Conservation (phyloP, 1,140 invertebrate genomes). For the Antheraea pernyi region DNA sequence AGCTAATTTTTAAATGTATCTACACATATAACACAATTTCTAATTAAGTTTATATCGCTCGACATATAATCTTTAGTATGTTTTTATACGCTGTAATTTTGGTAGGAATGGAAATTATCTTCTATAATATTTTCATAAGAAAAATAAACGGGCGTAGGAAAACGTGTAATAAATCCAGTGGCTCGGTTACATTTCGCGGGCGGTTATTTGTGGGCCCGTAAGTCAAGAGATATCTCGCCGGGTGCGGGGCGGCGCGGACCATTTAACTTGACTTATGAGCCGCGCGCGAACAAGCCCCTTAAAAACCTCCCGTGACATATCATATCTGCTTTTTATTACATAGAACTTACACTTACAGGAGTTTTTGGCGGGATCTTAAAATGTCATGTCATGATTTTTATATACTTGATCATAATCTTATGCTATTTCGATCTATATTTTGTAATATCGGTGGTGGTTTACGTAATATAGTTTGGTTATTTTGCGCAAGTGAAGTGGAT, state of each 20-base stretch:
- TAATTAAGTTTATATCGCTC: too few species aligned
- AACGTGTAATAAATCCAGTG: conserved; percentile 1
- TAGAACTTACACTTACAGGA: too few species aligned
- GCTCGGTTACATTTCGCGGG: conserved; percentile 4
- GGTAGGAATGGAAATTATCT: neutral
- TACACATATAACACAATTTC: too few species aligned
- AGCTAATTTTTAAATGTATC: too few species aligned
- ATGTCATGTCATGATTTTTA: too few species aligned
- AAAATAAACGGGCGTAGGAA: neutral
- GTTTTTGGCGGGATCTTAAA: too few species aligned
- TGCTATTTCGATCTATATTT: too few species aligned
- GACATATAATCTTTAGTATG: too few species aligned
- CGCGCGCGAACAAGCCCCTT: neutral
- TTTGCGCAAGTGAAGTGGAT: too few species aligned
- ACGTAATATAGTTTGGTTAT: too few species aligned
- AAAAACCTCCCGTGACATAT: neutral
- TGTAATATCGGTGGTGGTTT: too few species aligned
- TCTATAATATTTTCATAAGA: neutral
- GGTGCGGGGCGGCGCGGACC: neutral
- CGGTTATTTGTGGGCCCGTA: conserved; percentile 12
- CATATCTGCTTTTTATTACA: neutral
- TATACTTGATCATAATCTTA: too few species aligned
- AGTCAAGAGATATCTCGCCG: conserved; percentile 9
- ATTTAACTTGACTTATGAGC: conserved; percentile 9
- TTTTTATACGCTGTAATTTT: neutral